Base-by-base conservation (phyloP, 2,113 vertebrate genomes). In the Caranx ignobilis region DNA sequence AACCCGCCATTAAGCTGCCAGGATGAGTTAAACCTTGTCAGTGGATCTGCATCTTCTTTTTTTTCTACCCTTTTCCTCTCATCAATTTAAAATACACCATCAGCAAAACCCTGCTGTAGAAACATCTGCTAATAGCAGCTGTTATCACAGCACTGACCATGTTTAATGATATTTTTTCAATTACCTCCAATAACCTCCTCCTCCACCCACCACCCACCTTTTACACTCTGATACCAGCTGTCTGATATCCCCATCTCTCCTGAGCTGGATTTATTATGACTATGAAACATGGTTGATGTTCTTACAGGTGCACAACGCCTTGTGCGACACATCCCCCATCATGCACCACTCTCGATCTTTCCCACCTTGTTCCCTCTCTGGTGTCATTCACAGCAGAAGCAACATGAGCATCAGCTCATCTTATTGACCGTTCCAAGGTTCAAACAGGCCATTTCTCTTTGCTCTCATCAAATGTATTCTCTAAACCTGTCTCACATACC, bases 101-200 rank as follows among this genome's bases (percentile, higher is more conserved):
- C 64, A 71, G 77, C 63, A 61, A 73, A 71, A 71, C 68, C 50
- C 43, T 6, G 43, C 45, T 52, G 55, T 1, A 47, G n/a, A 75
- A 81, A 55, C 82, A 73, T 72, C 74, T 81, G 82, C 60, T 64
- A 77, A 59, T 73, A 79, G 71, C 79, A 81, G 68, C 75, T 80
- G 73, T 79, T 80, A 77, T 61, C 16, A 5, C 26, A 21, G 13
- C 18, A 16, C 47, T 6, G 18, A 62, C 31, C 59, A 55, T 82
- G 84, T 87, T 80, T 43, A 79, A 71, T 75, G 71, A 74, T 18
- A 26, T 72, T 77, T 56, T 54, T 18, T 65, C 64, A 65, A 54
- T 76, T 54, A 61, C 19, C 64, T 50, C 15, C 52, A 10, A 54
- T 67, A 41, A 69, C 62, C 69, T 47, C 48, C 47, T 41, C 12